Evolutionary conservation across 2,888 invertebrate genomes (phyloP).

Genomic region (Hemithea aestivaria): DNA sequence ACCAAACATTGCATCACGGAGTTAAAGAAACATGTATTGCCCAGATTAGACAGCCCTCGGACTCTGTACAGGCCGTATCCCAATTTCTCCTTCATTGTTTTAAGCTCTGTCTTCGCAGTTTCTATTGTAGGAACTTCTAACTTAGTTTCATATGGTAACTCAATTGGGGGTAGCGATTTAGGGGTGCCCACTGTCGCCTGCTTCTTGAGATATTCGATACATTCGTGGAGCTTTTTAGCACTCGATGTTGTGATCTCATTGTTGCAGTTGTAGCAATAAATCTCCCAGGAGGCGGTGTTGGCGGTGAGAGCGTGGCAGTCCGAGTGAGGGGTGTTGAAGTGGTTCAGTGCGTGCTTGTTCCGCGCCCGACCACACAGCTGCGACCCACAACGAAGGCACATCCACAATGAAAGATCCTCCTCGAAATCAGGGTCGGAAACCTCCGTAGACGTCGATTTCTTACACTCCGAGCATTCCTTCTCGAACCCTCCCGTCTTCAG

Average conservation of each 20-base stretch:
- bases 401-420: conserved; percentile 81
- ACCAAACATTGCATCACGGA: conserved; percentile 96
- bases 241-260: conserved; percentile 81
- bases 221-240: conserved; percentile 84
- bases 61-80: conserved; percentile 74
- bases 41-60: conserved; percentile 92
- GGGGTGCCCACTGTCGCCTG: conserved; percentile 51
- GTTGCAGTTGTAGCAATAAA: conserved; percentile 90
- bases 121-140: conserved; percentile 48
- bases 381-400: conserved; percentile 90
- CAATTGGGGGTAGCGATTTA: conserved; percentile 59
- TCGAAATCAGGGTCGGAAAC: conserved; percentile 69
- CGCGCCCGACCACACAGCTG: conserved; percentile 85
- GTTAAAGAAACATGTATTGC: conserved; percentile 98
- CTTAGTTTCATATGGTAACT: conserved; percentile 49
- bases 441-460: conserved; percentile 66
- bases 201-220: conserved; percentile 86
- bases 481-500: conserved; percentile 75
- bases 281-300: conserved; percentile 84
- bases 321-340: conserved; percentile 86
- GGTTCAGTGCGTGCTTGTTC: conserved; percentile 85
- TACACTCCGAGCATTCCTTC: conserved; percentile 79
- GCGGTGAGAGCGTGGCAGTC: conserved; percentile 87
- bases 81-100: conserved; percentile 51
- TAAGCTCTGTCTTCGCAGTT: conserved; percentile 31